Conservation (phyloP, 1,140 invertebrate genomes). For the Euura saliciscinereae region DNA sequence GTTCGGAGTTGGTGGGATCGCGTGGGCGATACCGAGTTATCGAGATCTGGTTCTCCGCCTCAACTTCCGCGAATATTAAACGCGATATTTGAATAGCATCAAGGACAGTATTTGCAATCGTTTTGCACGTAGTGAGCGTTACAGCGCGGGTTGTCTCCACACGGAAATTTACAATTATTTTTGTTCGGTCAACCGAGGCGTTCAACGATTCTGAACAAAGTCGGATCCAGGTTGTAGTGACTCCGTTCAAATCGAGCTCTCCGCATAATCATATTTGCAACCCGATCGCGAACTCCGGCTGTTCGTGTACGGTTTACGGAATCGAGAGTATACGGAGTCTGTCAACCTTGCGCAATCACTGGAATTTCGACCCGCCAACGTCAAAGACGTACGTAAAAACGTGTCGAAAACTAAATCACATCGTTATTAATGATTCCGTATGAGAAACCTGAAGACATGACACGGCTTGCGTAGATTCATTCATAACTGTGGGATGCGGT, state of each 20-base stretch:
- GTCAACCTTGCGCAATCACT: neutral
- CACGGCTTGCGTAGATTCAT: neutral
- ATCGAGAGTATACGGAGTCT: neutral
- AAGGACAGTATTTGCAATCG: neutral
- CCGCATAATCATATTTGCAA: neutral
- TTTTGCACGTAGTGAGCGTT: neutral
- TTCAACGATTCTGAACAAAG: too few species aligned
- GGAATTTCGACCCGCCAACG: too few species aligned
- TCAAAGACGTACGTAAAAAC: too few species aligned
- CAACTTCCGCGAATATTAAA: conserved; percentile 12
- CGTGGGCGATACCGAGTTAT: neutral
- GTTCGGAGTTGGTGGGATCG: neutral
- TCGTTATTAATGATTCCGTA: neutral
- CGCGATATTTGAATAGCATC: conserved; percentile 9
- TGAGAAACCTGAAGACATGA: neutral
- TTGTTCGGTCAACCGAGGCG: neutral
- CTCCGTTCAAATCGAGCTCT: neutral
- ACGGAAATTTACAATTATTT: neutral
- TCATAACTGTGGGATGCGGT: neutral
- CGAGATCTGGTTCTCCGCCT: conserved; percentile 6
- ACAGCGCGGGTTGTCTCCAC: neutral
- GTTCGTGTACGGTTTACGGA: neutral
- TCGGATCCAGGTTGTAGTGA: neutral
- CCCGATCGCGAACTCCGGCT: neutral
- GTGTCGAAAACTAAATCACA: too few species aligned